These are phyloP conservation scores for Parapsyche elsis DNA, from an alignment of 1,140 invertebrate genomes.

Conservation along the genomic window DNA sequence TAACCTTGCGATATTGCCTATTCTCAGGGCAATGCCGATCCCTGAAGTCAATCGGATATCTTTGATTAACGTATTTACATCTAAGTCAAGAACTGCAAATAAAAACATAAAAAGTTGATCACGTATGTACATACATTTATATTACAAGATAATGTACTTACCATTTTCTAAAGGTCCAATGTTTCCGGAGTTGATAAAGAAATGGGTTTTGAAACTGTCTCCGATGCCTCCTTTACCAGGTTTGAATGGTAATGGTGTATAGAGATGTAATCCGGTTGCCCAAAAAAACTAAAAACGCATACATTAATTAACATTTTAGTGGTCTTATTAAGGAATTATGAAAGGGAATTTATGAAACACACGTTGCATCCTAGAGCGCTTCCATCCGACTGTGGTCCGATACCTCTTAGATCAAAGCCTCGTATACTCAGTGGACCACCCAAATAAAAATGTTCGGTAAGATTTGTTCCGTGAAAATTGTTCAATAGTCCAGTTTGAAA, in stretches of 20 bases:
- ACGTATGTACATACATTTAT: background rate
- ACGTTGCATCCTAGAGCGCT: slow-evolving; percentile 74
- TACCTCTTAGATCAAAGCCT: slow-evolving; percentile 84
- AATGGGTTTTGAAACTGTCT: slow-evolving; percentile 83
- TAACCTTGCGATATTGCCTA: slow-evolving; percentile 81
- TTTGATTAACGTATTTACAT: slow-evolving; percentile 62
- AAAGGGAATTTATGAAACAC: slow-evolving; percentile 37
- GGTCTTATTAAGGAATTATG: background rate
- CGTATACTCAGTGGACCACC: slow-evolving; percentile 86
- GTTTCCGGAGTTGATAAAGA: slow-evolving; percentile 88
- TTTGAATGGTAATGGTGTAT: slow-evolving; percentile 86
- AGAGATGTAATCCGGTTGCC: slow-evolving; percentile 83
- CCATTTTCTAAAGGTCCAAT: slow-evolving; percentile 66
- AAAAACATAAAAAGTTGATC: slow-evolving; percentile 25
- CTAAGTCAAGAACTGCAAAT: slow-evolving; percentile 60
- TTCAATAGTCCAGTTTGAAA: slow-evolving; percentile 78
- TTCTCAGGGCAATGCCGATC: slow-evolving; percentile 79
- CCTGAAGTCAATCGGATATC: slow-evolving; percentile 75
- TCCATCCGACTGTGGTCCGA: slow-evolving; percentile 82
- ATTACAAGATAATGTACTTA: background rate
- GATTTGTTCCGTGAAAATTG: slow-evolving; percentile 72
- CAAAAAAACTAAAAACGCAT: slow-evolving; percentile 74
- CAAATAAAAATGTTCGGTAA: slow-evolving; percentile 86
- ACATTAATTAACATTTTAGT: no score
- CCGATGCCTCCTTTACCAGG: slow-evolving; percentile 79